Evolutionary conservation across 2,113 vertebrate genomes (phyloP).

Genomic region (Typhlomys cinereus): DNA sequence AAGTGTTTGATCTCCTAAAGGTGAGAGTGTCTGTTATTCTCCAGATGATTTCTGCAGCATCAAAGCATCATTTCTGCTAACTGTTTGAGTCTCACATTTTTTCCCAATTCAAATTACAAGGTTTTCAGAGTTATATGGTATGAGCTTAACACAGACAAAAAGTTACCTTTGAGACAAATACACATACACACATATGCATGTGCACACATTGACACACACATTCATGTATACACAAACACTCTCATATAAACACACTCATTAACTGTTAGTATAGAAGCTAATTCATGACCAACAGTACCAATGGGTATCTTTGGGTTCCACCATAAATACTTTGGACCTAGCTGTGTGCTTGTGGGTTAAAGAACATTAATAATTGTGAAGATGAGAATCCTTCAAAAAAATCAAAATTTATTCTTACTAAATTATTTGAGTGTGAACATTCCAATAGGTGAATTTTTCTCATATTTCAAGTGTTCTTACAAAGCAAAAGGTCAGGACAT

Average conservation of each 20-base stretch:
- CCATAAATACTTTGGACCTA: constrained; percentile 12
- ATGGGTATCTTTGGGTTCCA: not conserved
- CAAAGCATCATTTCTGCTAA: no score
- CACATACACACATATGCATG: no score
- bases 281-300: not conserved
- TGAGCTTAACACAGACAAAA: no score
- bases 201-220: no score
- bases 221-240: not conserved
- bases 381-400: constrained; percentile 56
- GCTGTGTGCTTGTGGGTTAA: constrained; percentile 24
- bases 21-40: constrained; percentile 65
- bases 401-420: constrained; percentile 35
- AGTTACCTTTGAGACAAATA: no score
- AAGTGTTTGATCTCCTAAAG: constrained; percentile 59
- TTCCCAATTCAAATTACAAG: no score
- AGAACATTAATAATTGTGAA: constrained; percentile 24
- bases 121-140: no score
- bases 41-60: not conserved
- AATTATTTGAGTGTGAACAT: constrained; percentile 55
- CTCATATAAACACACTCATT: not conserved
- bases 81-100: no score
- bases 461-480: not conserved
- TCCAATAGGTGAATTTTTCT: constrained; percentile 60
- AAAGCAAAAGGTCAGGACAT: constrained; percentile 15
- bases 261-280: not conserved